Evolutionary conservation across 1,140 invertebrate genomes (phyloP), one percentile per base, ranked within the genome.

Genomic region (Caerostris darwini): DNA sequence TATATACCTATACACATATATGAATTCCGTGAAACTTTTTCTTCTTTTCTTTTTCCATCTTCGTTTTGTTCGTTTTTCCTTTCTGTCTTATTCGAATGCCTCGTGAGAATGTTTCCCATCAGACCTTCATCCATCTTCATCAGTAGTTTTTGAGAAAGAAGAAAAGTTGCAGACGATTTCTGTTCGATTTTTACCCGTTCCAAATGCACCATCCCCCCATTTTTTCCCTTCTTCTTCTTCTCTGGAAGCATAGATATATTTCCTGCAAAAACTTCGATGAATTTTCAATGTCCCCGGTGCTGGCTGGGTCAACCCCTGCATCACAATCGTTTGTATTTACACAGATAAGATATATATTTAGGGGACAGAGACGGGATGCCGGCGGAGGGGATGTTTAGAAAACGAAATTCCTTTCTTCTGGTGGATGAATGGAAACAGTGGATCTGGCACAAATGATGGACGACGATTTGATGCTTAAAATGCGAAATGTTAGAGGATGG

Each of bases 51-150:
- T 53, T 81, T 4, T 3, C 19, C 19, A 34, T 34, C 34, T 34
- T 34, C 34, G n/a, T 34, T 34, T 34, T 34, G 7, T 14, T 71
- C 8, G 3, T n/a, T 19, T 8, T 57, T 57, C 10, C 56, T 7
- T 19, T 10, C 54, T 17, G 5, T 58, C n/a, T 57, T 19, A 19
- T 83, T 58, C 54, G 56, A 58, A 83, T 58, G 56, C 7, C 56
- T 56, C 5, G 19, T n/a, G 54, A 56, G 56, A 83, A 83, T 57
- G 6, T 83, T 83, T 57, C 82, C 82, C 82, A 83, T 83, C 82
- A 58, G 56, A 54, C 14, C 17, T 6, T 83, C 82, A 83, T 83
- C 82, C 82, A 83, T 83, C 82, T 83, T 83, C 82, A 83, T 83
- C 82, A 83, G 71, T 34, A 81, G 7, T 81, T 81, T 81, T 81